Conservation (phyloP, 2,888 invertebrate genomes). For the Mythimna impura region DNA sequence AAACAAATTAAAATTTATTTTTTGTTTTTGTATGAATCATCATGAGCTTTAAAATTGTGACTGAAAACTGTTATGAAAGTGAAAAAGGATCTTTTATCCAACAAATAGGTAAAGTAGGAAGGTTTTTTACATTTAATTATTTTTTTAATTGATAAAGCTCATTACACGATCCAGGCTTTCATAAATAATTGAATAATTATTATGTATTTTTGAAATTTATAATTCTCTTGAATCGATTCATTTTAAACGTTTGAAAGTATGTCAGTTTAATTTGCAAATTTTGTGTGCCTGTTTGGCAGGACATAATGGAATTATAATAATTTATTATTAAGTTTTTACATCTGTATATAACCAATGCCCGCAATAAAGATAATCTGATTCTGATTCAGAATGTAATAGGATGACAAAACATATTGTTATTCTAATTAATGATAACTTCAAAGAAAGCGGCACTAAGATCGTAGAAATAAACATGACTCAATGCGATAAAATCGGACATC, state of each 20-base stretch:
- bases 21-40: background rate
- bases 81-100: background rate
- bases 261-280: too few relatives aligned
- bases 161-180: too few relatives aligned
- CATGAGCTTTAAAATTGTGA: background rate
- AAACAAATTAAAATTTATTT: background rate
- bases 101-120: background rate
- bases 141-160: too few relatives aligned
- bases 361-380: too few relatives aligned
- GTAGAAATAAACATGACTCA: constrained; percentile 4
- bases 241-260: too few relatives aligned
- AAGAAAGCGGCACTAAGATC: background rate
- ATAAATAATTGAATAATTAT: too few relatives aligned
- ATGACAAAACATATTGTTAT: background rate
- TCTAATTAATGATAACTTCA: background rate
- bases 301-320: too few relatives aligned
- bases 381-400: background rate
- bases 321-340: too few relatives aligned
- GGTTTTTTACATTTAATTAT: background rate
- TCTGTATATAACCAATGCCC: too few relatives aligned
- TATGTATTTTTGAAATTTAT: too few relatives aligned
- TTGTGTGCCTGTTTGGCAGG: too few relatives aligned
- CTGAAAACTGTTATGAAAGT: background rate
- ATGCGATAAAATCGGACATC: background rate
- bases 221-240: too few relatives aligned